Conservation (phyloP, 2,113 vertebrate species). For the Sinocyclocheilus maitianheensis region DNA sequence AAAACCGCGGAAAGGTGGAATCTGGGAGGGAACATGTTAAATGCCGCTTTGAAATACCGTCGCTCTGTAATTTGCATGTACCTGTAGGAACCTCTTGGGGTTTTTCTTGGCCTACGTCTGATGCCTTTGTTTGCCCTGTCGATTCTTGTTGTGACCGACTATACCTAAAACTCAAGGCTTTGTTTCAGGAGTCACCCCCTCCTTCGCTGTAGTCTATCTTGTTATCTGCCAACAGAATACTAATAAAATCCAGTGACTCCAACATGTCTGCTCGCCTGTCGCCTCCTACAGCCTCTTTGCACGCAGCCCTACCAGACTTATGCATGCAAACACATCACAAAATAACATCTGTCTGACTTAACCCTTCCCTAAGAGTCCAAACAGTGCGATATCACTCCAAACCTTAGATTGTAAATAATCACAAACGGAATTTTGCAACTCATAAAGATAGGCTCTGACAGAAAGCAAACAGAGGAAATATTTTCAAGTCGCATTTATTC, state of each 20-base stretch:
- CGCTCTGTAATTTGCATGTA: slow-evolving; percentile 44
- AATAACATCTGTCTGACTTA: slow-evolving; percentile 58
- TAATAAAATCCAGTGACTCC: slow-evolving; percentile 87
- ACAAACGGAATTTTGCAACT: neutral
- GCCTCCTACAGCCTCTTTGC: slow-evolving; percentile 73
- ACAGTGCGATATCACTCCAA: neutral
- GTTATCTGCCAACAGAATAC: slow-evolving; percentile 80
- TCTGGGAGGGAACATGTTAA: slow-evolving; percentile 39
- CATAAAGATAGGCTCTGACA: neutral
- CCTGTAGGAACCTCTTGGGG: slow-evolving; percentile 31
- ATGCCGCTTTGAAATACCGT: slow-evolving; percentile 29
- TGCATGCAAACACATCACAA: slow-evolving; percentile 18
- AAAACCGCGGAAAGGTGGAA: neutral
- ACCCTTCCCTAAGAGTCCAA: slow-evolving; percentile 60
- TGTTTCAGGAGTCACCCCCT: slow-evolving; percentile 61
- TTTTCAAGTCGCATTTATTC: slow-evolving; percentile 78
- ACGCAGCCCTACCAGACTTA: slow-evolving; percentile 73
- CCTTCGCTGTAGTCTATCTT: slow-evolving; percentile 58
- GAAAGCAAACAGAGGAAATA: neutral
- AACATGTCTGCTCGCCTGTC: slow-evolving; percentile 82
- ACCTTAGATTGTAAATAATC: neutral
- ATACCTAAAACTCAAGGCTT: slow-evolving; percentile 61
- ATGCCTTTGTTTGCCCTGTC: slow-evolving; percentile 63
- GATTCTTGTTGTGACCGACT: slow-evolving; percentile 62
- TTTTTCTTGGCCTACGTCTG: slow-evolving; percentile 39